Percentiles rank a stretch among this genome's conserved stretches.
These are phyloP conservation scores for Rhinolophus sinicus DNA, from an alignment of 2,113 vertebrate species.

Conservation along the genomic window DNA sequence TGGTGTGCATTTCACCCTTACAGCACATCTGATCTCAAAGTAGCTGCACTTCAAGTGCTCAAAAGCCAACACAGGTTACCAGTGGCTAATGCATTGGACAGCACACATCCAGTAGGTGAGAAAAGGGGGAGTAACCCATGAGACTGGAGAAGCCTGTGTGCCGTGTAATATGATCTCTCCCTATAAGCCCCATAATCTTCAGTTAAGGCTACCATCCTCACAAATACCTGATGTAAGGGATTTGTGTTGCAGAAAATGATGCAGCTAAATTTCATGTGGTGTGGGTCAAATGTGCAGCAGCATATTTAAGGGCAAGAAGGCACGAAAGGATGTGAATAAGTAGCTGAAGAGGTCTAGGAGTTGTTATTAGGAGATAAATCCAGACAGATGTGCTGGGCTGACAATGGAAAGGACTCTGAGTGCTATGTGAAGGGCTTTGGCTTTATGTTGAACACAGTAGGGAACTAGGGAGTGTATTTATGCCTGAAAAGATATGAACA, in stretches of 20 bases:
- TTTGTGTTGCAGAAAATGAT: background rate
- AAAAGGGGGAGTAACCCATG: background rate
- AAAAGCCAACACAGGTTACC: background rate
- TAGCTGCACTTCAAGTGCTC: background rate
- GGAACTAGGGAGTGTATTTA: background rate
- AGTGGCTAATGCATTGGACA: background rate
- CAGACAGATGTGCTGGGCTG: background rate
- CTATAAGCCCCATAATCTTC: background rate
- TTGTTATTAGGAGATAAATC: background rate
- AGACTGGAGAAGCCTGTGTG: background rate
- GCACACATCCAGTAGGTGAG: background rate
- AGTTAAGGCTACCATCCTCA: background rate
- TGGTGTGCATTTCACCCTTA: background rate
- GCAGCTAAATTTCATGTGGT: background rate
- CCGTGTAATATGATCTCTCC: background rate
- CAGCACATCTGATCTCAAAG: background rate
- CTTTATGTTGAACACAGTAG: background rate
- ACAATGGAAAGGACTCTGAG: background rate
- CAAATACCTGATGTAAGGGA: background rate
- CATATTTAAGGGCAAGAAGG: background rate
- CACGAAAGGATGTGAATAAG: background rate
- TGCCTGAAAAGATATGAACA: background rate
- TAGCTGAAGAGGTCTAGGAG: background rate
- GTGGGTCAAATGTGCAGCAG: background rate
- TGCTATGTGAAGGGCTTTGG: background rate